Base-by-base conservation (phyloP, 2,113 vertebrate genomes). In the Camarhynchus parvulus region DNA sequence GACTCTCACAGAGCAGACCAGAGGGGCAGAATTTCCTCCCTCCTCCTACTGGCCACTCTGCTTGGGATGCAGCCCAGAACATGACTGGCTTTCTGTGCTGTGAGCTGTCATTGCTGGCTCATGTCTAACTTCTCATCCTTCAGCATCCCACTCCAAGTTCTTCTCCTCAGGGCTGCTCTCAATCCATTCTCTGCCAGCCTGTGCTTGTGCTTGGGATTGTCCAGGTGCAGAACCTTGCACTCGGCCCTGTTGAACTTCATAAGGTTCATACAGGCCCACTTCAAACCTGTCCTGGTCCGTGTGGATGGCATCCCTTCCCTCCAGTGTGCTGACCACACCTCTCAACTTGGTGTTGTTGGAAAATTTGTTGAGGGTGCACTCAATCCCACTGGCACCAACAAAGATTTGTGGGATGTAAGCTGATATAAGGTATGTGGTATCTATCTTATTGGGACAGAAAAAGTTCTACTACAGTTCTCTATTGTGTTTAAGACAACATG, bases 11-110 rank as follows among this genome's bases (percentile, higher is more conserved):
- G 44, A 59, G 31, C 25, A 31, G 46, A 68, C 53, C 6, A 69
- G 37, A 37, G 37, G 11, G 22, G 22, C 44, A 61, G 22, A 70
- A 39, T 39, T 33, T 3, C 37, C 15, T 62, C 22, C 25, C 15
- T 53, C 6, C 2, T 18, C 33, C 39, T 53, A 4, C 55, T 28
- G 1, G 1, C 22, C 22, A 7, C 0, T 0, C 46, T 61, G 22
- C 53, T 61, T 44, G 59, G 53, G 53, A 23, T 44, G 44, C 62
- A 68, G 37, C 46, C 44, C 42, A 75, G 50, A 11, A 31, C 6
- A 52, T 0, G 0, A 21, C 14, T 44, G 19, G 18, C 15, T 44
- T 61, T 87, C 28, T 62, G 28, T 19, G 16, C 19, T 53, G 23
- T 46, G 33, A n/a, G 44, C 33, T 61, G 46, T 37, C 18, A 19